These are phyloP conservation scores for Gyps fulvus DNA, from an alignment of 2,113 vertebrate species.

Conservation along the genomic window DNA sequence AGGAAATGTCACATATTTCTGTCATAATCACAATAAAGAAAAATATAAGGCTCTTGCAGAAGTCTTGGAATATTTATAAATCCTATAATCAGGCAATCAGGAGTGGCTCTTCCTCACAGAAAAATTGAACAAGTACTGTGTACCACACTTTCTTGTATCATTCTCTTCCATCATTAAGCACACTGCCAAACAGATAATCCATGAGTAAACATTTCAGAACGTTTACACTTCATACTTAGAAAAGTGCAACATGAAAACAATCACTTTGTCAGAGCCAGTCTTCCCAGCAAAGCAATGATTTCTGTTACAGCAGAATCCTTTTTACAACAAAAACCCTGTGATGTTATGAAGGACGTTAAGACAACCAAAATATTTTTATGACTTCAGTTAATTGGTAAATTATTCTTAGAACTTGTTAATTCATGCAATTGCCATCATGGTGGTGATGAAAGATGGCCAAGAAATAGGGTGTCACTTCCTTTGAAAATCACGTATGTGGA, in stretches of 20 bases:
- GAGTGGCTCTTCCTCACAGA: neutral
- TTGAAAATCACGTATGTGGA: neutral
- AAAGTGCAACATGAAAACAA: neutral
- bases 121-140: neutral
- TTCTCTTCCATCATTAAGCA: neutral
- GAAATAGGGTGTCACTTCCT: neutral
- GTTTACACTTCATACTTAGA: neutral
- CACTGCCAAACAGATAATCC: neutral
- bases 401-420: neutral
- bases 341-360: neutral
- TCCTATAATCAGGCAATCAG: neutral
- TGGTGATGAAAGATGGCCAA: neutral
- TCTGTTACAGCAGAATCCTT: neutral
- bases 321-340: neutral
- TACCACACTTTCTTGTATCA: neutral
- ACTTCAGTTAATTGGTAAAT: neutral
- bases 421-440: neutral
- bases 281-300: neutral
- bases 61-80: neutral
- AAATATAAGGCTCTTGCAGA: neutral
- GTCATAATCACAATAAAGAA: neutral
- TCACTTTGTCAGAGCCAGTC: neutral
- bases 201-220: neutral
- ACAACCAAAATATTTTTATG: neutral
- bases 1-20: neutral